Conservation (phyloP, 2,113 vertebrate species). For the Ictalurus furcatus region DNA sequence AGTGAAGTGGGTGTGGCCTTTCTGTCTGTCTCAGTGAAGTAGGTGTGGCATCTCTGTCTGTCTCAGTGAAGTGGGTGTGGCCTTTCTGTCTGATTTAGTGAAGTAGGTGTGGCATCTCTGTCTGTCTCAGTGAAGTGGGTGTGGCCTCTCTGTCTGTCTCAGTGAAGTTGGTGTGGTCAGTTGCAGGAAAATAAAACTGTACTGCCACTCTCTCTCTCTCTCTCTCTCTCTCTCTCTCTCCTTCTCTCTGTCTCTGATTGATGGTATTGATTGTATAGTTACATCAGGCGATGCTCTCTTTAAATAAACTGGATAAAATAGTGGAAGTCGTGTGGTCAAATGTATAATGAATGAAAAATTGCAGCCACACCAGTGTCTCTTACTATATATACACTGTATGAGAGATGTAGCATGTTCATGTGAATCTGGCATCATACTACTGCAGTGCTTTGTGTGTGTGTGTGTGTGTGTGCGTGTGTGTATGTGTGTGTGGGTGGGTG, state of each 20-base stretch:
- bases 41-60: too few relatives aligned
- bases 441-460: slow-evolving; percentile 6
- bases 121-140: too few relatives aligned
- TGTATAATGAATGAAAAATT: not conserved
- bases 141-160: too few relatives aligned
- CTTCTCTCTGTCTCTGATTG: not conserved
- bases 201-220: not conserved
- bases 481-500: slow-evolving; percentile 29
- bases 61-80: too few relatives aligned
- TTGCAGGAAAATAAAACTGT: too few relatives aligned
- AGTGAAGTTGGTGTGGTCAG: not conserved
- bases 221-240: not conserved
- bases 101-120: too few relatives aligned
- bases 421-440: not conserved
- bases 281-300: too few relatives aligned
- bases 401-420: not conserved
- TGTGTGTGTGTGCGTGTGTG: too few relatives aligned
- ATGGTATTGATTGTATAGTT: not conserved
- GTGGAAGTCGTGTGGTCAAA: not conserved
- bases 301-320: not conserved
- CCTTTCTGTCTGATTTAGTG: too few relatives aligned
- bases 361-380: not conserved
- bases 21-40: not conserved
- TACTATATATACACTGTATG: not conserved
- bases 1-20: too few relatives aligned